Percentiles rank a stretch among this genome's conserved stretches.
Conservation (phyloP, 2,113 vertebrate species). For the Catharus fuscescens region DNA sequence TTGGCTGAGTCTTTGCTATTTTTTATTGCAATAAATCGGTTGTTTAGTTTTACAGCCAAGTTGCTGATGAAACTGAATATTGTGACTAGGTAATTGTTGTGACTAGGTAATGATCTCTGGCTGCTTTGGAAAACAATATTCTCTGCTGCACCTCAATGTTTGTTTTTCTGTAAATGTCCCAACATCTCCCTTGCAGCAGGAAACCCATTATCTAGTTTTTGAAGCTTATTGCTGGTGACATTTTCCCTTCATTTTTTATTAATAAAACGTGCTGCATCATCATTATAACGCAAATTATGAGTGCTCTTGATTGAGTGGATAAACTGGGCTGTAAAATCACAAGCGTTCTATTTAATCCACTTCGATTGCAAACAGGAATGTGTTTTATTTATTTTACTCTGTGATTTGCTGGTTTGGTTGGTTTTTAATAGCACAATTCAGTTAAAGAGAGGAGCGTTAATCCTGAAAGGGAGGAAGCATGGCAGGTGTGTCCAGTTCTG, state of each 20-base stretch:
- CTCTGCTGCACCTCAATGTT: neutral
- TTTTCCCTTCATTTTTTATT: conserved; percentile 25
- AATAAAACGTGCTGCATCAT: neutral
- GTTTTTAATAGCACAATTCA: neutral
- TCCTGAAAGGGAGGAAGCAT: neutral
- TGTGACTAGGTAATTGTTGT: conserved; percentile 5
- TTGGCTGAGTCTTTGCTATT: neutral
- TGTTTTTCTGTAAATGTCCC: conserved; percentile 20
- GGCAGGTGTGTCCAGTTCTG: neutral
- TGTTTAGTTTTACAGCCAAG: neutral
- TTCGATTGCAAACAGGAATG: neutral
- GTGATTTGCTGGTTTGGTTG: neutral
- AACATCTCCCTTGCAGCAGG: neutral
- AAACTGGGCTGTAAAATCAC: neutral
- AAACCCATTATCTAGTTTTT: neutral
- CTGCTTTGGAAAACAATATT: conserved; percentile 8
- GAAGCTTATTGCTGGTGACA: neutral
- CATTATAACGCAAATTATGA: neutral
- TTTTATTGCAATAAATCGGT: neutral
- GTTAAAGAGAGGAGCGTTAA: neutral
- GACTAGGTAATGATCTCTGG: neutral
- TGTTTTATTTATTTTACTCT: neutral
- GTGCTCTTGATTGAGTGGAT: neutral
- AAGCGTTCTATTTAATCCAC: neutral
- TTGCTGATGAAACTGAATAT: neutral